phyloP scores from a whole-genome alignment of 2,113 vertebrate species.

The Ammodytes dubius region DNA sequence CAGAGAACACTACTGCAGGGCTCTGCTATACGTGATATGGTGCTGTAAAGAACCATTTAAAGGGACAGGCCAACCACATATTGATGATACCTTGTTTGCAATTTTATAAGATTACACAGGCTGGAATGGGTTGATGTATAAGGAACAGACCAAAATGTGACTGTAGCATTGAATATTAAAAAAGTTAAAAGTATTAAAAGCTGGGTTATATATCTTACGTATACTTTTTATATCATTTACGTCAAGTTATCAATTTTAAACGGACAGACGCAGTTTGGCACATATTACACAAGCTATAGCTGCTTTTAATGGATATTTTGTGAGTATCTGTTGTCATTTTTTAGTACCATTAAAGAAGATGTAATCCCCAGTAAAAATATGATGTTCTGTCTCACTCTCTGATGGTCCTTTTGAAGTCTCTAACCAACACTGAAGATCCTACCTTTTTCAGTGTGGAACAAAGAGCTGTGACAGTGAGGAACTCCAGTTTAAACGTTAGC shows the following conservation, averaged over 20 bases:
- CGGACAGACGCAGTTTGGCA: neutral
- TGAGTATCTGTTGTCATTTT: too few species aligned
- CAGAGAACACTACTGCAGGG: conserved; percentile 23
- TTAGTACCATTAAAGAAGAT: neutral
- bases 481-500: neutral
- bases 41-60: conserved; percentile 27
- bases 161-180: neutral
- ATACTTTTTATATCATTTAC: neutral
- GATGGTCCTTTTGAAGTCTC: neutral
- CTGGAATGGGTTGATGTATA: too few species aligned
- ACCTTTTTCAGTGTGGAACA: neutral
- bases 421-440: neutral
- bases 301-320: neutral
- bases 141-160: neutral
- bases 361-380: neutral
- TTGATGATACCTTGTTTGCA: neutral
- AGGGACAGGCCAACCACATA: conserved; percentile 13
- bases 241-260: neutral
- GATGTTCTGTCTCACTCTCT: neutral
- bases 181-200: neutral
- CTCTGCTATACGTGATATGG: neutral
- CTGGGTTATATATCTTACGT: neutral
- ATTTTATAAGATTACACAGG: neutral
- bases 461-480: neutral
- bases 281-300: neutral